Evolutionary conservation across 2,113 vertebrate species (phyloP), one percentile per base, ranked within the genome.

Genomic region (Malurus melanocephalus): DNA sequence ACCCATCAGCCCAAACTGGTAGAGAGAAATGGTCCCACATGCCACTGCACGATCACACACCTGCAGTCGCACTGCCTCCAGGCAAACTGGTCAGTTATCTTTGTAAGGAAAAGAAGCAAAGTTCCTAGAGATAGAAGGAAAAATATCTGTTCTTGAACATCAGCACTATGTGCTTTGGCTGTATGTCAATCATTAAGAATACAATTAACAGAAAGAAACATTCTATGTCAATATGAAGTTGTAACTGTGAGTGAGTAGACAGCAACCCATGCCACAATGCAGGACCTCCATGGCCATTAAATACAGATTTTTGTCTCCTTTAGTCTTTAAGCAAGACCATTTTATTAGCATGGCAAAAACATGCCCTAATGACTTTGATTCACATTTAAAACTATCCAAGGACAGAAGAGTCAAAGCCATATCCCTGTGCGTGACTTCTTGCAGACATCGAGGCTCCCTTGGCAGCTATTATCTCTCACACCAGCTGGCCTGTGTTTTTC

Each of bases 401-500:
- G 65, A 42, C 19, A 3, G 38, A n/a, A 21, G 53, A 68, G 66
- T 30, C 6, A 2, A 42, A 77, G 56, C 52, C 28, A 16, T 9
- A 38, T 49, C 73, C 26, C 38, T 0, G 11, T 52, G 43, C 49
- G 7, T 59, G 79, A 81, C 71, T 92, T 18, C 46, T 79, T 40
- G 56, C 85, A 88, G 82, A 53, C 89, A 85, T 78, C 68, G 7
- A 49, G 21, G 1, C 57, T 75, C 66, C 46, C 53, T 86, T 62
- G 62, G 80, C 87, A 89, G 79, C 46, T 42, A 79, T 90, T 86
- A 91, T 95, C 92, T 96, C 88, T 64, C 77, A 52, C 16, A 48
- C 71, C 92, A 96, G 85, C 90, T 91, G 93, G 78, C 46, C 26
- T 84, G 27, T 94, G 85, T 92, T 94, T 95, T 85, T 78, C 89